Evolutionary conservation across 2,888 invertebrate species (phyloP).

Genomic region (Acleris literana): DNA sequence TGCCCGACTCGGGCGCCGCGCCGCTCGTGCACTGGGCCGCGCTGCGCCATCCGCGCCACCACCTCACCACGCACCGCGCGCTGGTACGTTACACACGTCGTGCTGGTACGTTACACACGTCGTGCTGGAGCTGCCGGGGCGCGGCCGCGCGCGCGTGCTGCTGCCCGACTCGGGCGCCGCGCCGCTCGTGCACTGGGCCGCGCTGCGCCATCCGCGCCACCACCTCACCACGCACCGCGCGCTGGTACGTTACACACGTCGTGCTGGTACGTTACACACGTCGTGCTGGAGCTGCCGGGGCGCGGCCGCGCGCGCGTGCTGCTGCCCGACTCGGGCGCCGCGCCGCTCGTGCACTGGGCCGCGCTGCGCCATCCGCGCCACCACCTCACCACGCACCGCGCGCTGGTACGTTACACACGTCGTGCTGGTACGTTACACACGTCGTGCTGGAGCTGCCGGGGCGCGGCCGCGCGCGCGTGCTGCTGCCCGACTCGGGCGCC

Average conservation of each 20-base stretch:
- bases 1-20: slow-evolving; percentile 86
- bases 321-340: slow-evolving; percentile 86
- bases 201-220: slow-evolving; percentile 75
- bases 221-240: slow-evolving; percentile 73
- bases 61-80: slow-evolving; percentile 76
- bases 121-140: slow-evolving; percentile 72
- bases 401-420: slow-evolving; percentile 72
- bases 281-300: slow-evolving; percentile 73
- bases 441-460: slow-evolving; percentile 73
- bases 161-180: slow-evolving; percentile 86
- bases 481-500: slow-evolving; percentile 86
- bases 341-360: slow-evolving; percentile 73
- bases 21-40: slow-evolving; percentile 75
- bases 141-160: slow-evolving; percentile 78
- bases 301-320: slow-evolving; percentile 79
- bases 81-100: slow-evolving; percentile 62
- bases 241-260: slow-evolving; percentile 66
- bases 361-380: slow-evolving; percentile 76
- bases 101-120: slow-evolving; percentile 37
- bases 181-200: slow-evolving; percentile 73
- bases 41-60: slow-evolving; percentile 75
- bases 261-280: slow-evolving; percentile 3
- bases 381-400: slow-evolving; percentile 68
- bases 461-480: slow-evolving; percentile 77
- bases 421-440: too few species aligned